Evolutionary conservation across 2,113 vertebrate species (phyloP).

Genomic region (Otus sunia): DNA sequence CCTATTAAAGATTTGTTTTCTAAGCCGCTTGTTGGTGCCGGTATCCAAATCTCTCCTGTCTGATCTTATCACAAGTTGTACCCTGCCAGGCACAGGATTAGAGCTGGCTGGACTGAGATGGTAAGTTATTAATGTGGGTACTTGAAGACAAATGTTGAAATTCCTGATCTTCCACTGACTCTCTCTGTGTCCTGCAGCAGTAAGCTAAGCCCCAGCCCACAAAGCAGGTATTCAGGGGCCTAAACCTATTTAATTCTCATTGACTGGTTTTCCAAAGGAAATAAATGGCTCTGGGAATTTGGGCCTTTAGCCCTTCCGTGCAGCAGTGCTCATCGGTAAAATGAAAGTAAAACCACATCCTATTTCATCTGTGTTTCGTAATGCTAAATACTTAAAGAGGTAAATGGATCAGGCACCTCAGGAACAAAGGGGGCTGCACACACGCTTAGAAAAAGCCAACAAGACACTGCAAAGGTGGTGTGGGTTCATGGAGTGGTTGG

Average conservation of each 20-base stretch:
- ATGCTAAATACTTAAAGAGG: neutral
- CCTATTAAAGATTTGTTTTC: slow-evolving; percentile 3
- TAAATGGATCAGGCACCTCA: neutral
- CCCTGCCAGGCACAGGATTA: slow-evolving; percentile 23
- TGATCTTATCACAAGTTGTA: neutral
- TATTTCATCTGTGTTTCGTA: neutral
- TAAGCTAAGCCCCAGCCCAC: neutral
- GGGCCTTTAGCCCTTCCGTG: neutral
- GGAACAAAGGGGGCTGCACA: neutral
- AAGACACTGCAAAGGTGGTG: neutral
- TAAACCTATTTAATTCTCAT: slow-evolving; percentile 39
- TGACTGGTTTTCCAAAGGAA: slow-evolving; percentile 30
- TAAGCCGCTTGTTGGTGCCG: neutral
- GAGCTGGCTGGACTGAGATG: neutral
- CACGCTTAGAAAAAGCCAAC: neutral
- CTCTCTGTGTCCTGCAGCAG: neutral
- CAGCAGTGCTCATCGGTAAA: neutral
- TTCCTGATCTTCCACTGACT: neutral
- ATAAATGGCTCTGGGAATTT: neutral
- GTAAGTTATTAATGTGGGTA: neutral
- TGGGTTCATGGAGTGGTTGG: fast-evolving
- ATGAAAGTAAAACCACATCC: neutral
- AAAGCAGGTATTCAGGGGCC: neutral
- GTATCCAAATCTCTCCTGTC: neutral
- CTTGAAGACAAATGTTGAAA: neutral